These are phyloP conservation scores for Channa striata DNA, from an alignment of 2,797 vertebrate genomes.

Conservation along the genomic window DNA sequence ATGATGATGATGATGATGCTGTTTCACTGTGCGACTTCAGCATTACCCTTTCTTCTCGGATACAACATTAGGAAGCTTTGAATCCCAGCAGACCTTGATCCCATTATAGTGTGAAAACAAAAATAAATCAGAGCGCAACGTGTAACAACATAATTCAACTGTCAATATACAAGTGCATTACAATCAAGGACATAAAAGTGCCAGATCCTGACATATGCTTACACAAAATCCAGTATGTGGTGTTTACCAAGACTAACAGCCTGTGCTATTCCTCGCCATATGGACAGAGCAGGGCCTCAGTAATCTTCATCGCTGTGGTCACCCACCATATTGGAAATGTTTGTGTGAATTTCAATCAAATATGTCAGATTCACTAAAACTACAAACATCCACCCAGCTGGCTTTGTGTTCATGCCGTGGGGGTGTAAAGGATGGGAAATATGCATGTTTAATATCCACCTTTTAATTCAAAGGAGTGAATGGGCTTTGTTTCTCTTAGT, in stretches of 20 bases:
- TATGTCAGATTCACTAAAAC: slow-evolving; percentile 44
- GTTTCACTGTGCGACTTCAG: background rate
- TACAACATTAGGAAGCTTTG: slow-evolving; percentile 6
- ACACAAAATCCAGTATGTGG: slow-evolving; percentile 40
- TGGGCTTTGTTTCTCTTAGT: background rate
- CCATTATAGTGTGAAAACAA: slow-evolving; percentile 38
- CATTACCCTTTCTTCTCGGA: background rate
- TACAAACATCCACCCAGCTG: background rate
- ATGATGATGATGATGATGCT: background rate
- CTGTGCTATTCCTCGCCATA: slow-evolving; percentile 27
- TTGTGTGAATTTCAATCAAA: slow-evolving; percentile 50
- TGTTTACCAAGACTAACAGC: slow-evolving; percentile 42
- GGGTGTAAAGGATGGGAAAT: background rate
- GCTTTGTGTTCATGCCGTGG: slow-evolving; percentile 13
- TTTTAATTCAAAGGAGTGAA: slow-evolving; percentile 9
- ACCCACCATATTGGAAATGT: slow-evolving; percentile 50
- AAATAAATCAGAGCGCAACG: slow-evolving; percentile 52
- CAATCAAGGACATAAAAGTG: slow-evolving; percentile 45
- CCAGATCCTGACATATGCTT: slow-evolving; percentile 53
- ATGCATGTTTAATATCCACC: slow-evolving; percentile 18
- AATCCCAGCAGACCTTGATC: slow-evolving; percentile 45
- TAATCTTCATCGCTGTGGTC: slow-evolving; percentile 56
- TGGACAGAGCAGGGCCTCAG: slow-evolving; percentile 37
- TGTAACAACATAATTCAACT: slow-evolving; percentile 49
- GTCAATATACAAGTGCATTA: slow-evolving; percentile 45